A percentile compares a stretch with the other conserved stretches of the same genome.
phyloP scores from a whole-genome alignment of 2,888 invertebrate species.

The Spicauda simplicius region DNA sequence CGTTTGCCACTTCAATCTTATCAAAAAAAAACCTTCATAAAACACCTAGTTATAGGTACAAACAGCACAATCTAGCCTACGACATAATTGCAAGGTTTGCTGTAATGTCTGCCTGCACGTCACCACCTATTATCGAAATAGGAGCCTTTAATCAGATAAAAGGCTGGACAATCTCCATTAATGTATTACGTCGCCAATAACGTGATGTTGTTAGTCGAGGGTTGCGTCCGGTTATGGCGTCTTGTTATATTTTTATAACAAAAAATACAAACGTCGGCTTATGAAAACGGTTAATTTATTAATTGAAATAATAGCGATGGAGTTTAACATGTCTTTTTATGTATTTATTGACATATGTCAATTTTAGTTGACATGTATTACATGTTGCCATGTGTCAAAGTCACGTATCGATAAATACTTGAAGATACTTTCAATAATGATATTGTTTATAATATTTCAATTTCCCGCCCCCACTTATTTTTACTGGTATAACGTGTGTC shows the following conservation, averaged over 20 bases:
- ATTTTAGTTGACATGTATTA: too few relatives aligned
- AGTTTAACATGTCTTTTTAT: too few relatives aligned
- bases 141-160: slow-evolving; percentile 47
- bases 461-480: too few relatives aligned
- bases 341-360: too few relatives aligned
- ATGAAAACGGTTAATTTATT: neutral
- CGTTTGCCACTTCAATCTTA: neutral
- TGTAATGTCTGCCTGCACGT: slow-evolving; percentile 1
- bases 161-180: slow-evolving; percentile 43
- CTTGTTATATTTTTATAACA: neutral
- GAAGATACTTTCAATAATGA: too few relatives aligned
- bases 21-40: neutral
- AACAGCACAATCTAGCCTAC: neutral
- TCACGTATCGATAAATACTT: too few relatives aligned
- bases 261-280: neutral
- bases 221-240: neutral
- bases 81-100: neutral
- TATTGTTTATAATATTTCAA: too few relatives aligned
- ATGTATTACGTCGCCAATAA: slow-evolving; percentile 44
- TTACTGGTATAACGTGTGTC: too few relatives aligned
- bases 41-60: neutral
- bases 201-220: slow-evolving; percentile 17
- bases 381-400: too few relatives aligned
- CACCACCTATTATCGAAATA: slow-evolving; percentile 43
- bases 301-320: too few relatives aligned